These are phyloP conservation scores for Lasaia peninsularis DNA, from an alignment of 1,140 invertebrate genomes.

Conservation along the genomic window DNA sequence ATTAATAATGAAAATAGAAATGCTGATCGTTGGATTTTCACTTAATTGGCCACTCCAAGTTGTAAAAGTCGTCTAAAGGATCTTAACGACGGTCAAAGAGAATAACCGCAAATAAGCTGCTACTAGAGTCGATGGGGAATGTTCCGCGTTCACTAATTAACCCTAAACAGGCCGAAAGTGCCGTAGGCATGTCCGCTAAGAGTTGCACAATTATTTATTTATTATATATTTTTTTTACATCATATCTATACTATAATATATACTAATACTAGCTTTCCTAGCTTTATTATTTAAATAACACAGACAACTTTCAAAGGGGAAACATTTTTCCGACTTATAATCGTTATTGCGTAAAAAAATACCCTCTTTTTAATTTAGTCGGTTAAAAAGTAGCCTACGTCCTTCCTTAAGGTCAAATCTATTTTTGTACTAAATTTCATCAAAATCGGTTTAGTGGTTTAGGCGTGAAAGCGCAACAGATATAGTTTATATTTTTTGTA, in stretches of 20 bases:
- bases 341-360: no score
- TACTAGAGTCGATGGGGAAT: conserved; percentile 62
- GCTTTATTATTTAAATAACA: no score
- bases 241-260: not conserved
- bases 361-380: no score
- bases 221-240: not conserved
- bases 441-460: no score
- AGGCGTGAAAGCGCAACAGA: no score
- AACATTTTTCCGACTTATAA: no score
- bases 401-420: no score
- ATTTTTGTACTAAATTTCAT: no score
- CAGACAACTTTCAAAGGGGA: no score
- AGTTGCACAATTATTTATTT: conserved; percentile 51
- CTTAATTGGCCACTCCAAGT: conserved; percentile 75
- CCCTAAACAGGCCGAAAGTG: conserved; percentile 61
- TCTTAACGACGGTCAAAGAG: conserved; percentile 77
- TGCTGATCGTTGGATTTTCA: conserved; percentile 73
- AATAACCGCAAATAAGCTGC: conserved; percentile 76
- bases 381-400: no score
- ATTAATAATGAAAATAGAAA: conserved; percentile 33
- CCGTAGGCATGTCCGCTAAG: conserved; percentile 54
- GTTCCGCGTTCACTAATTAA: conserved; percentile 72
- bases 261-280: no score
- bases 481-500: no score
- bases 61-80: conserved; percentile 72